Evolutionary conservation across 2,888 invertebrate species (phyloP).

Genomic region (Orthonychiurus folsomi): DNA sequence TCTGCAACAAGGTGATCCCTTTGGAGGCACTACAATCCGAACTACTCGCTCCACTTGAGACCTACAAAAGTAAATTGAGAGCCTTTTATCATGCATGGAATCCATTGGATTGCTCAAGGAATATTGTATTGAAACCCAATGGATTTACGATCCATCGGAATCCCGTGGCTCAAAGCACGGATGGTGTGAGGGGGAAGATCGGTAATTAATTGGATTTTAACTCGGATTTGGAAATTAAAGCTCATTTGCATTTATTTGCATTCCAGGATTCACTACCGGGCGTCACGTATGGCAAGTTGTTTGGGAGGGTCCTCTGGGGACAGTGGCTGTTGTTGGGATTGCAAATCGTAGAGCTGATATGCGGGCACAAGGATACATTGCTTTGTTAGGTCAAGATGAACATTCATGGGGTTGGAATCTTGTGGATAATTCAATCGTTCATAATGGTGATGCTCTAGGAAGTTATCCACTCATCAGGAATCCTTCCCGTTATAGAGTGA

Average conservation of each 20-base stretch:
- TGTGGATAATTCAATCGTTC: conserved; percentile 91
- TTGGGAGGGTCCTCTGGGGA: conserved; percentile 97
- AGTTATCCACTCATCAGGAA: conserved; percentile 90
- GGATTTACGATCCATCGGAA: conserved; percentile 96
- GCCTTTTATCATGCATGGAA: conserved; percentile 96
- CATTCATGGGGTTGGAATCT: conserved; percentile 99
- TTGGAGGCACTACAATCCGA: conserved; percentile 84
- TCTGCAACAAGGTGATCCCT: conserved; percentile 75
- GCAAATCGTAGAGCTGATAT: conserved; percentile 78
- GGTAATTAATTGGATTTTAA: conserved; percentile 29
- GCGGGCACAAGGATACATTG: conserved; percentile 61
- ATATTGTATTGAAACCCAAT: conserved; percentile 92
- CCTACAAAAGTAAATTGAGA: conserved; percentile 85
- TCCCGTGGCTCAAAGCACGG: conserved; percentile 95
- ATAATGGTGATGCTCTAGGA: conserved; percentile 91
- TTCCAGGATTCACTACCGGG: conserved; percentile 71
- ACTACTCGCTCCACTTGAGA: conserved; percentile 73
- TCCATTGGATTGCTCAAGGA: conserved; percentile 90
- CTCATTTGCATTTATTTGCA: background rate
- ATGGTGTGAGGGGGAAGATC: conserved; percentile 81
- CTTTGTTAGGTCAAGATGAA: conserved; percentile 87
- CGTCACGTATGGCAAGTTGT: conserved; percentile 96
- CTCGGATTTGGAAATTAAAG: background rate
- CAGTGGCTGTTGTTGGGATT: conserved; percentile 93
- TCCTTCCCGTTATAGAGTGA: conserved; percentile 93